A percentile compares a stretch with the other conserved stretches of the same genome.
These are phyloP conservation scores for Seira ritae DNA, from an alignment of 2,888 invertebrate genomes.

Conservation along the genomic window DNA sequence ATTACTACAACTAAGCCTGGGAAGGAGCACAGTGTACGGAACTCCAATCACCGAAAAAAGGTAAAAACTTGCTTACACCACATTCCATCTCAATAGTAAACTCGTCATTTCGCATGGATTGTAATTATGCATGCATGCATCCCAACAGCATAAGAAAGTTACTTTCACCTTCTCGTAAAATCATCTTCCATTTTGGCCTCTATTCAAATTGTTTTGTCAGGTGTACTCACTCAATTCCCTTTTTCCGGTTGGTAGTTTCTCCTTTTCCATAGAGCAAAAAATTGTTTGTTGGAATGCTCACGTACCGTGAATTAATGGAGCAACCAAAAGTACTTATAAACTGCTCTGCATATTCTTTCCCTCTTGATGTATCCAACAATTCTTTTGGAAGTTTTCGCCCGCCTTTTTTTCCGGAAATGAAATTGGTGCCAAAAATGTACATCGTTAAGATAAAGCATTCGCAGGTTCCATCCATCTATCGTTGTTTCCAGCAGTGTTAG, in stretches of 20 bases:
- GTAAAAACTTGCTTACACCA: too few relatives aligned
- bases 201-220: slow-evolving; percentile 2
- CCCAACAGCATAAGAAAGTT: too few relatives aligned
- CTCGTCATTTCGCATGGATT: too few relatives aligned
- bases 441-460: neutral
- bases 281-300: slow-evolving; percentile 10
- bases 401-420: neutral
- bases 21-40: neutral
- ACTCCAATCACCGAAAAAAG: too few relatives aligned
- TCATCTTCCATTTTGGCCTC: neutral
- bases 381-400: slow-evolving; percentile 4
- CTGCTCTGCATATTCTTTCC: neutral
- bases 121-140: too few relatives aligned
- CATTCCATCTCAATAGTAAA: too few relatives aligned
- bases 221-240: neutral
- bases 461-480: slow-evolving; percentile 4
- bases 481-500: neutral
- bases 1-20: neutral
- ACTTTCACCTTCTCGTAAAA: too few relatives aligned
- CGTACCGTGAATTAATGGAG: slow-evolving; percentile 17
- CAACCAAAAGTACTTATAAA: slow-evolving; percentile 5
- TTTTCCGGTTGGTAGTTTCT: slow-evolving; percentile 4
- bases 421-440: slow-evolving; percentile 19
- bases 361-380: neutral
- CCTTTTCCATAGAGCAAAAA: neutral